Evolutionary conservation across 37 sponge, comb jelly and placozoan species (phyloP).

Genomic region (Eunapius fragilis): DNA sequence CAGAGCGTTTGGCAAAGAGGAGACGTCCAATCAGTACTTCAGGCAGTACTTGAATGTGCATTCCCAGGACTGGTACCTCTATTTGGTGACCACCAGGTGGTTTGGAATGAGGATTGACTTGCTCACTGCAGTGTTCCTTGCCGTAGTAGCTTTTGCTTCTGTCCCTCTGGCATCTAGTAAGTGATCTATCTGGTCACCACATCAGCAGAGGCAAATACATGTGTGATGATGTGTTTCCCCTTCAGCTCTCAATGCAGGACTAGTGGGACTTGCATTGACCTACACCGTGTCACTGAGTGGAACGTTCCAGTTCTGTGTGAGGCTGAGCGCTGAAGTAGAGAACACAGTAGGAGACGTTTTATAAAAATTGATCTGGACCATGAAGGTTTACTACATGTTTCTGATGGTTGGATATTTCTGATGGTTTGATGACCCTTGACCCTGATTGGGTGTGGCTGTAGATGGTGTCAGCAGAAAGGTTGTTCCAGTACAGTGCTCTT

Average conservation of each 20-base stretch:
- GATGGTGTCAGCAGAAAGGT: slow-evolving; percentile 83
- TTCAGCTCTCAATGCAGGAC: slow-evolving; percentile 42
- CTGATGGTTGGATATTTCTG: too few species aligned
- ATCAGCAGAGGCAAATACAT: too few species aligned
- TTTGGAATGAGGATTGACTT: slow-evolving; percentile 75
- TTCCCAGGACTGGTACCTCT: slow-evolving; percentile 44
- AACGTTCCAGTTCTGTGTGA: slow-evolving; percentile 77
- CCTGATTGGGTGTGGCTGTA: slow-evolving; percentile 6
- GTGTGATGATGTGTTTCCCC: not conserved
- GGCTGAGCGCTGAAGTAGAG: slow-evolving; percentile 84
- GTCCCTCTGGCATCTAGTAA: slow-evolving; percentile 52
- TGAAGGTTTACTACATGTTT: too few species aligned
- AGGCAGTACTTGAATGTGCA: slow-evolving; percentile 25
- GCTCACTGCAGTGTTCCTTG: slow-evolving; percentile 49
- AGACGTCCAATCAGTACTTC: slow-evolving; percentile 26
- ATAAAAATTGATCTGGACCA: not conserved
- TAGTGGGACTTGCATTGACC: slow-evolving; percentile 69
- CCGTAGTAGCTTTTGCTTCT: slow-evolving; percentile 55
- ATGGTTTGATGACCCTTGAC: too few species aligned
- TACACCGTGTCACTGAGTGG: slow-evolving; percentile 73
- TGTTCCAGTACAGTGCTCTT: slow-evolving; percentile 59
- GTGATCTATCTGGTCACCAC: not conserved
- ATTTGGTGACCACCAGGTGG: slow-evolving; percentile 66
- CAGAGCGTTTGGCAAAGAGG: slow-evolving; percentile 48
- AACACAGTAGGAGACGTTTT: slow-evolving; percentile 49